A percentile compares a stretch with the other conserved stretches of the same genome.
These are phyloP conservation scores for Chrysoperla carnea DNA, from an alignment of 1,140 invertebrate species.

Conservation along the genomic window DNA sequence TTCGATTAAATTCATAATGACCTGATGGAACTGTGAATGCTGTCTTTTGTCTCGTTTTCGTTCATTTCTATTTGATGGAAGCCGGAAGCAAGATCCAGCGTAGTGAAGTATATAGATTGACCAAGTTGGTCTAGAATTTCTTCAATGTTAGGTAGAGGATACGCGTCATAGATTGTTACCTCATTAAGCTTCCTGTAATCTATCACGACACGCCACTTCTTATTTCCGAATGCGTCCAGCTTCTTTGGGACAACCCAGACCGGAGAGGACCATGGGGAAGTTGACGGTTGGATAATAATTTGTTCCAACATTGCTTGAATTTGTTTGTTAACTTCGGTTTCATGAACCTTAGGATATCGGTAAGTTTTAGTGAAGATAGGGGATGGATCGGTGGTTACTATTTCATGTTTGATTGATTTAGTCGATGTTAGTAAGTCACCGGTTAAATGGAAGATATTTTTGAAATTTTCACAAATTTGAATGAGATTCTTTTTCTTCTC, in stretches of 20 bases:
- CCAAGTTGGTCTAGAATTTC: conserved; percentile 24
- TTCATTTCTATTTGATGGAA: conserved; percentile 29
- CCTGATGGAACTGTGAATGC: conserved; percentile 16
- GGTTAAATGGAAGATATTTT: neutral
- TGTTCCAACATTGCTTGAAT: conserved; percentile 15
- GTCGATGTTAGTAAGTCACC: neutral
- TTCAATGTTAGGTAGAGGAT: conserved; percentile 30
- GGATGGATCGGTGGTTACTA: conserved; percentile 4
- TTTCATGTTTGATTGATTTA: neutral
- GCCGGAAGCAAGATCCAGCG: conserved; percentile 27
- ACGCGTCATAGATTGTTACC: conserved; percentile 17
- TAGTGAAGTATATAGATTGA: conserved; percentile 25
- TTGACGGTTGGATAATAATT: conserved; percentile 9
- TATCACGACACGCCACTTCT: conserved; percentile 13
- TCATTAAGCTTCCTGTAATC: conserved; percentile 20
- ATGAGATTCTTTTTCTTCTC: neutral
- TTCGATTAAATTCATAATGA: conserved; percentile 15
- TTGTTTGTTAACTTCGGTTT: conserved; percentile 16
- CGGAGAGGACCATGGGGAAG: conserved; percentile 4
- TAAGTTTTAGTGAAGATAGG: no score
- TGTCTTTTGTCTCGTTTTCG: conserved; percentile 19
- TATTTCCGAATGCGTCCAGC: conserved; percentile 7
- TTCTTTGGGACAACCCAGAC: conserved; percentile 17
- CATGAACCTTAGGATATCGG: conserved; percentile 16
- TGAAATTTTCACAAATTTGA: neutral